phyloP scores from a whole-genome alignment of 2,797 vertebrate species.

The Tokudaia muenninki region DNA sequence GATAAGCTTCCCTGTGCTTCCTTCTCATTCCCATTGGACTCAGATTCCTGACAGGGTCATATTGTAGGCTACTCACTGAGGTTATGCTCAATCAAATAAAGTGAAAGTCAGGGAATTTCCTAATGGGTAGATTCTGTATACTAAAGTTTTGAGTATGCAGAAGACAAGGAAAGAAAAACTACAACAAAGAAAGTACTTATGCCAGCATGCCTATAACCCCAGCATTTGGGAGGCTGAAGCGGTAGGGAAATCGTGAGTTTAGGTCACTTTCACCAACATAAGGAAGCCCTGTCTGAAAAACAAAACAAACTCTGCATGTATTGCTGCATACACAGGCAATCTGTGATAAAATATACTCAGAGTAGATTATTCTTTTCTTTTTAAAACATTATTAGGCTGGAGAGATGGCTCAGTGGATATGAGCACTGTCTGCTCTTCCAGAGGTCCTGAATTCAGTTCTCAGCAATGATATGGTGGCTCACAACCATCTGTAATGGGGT shows the following conservation, averaged over 20 bases:
- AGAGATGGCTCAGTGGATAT: too few relatives aligned
- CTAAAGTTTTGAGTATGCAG: neutral
- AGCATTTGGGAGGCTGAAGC: neutral
- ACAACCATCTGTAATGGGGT: too few relatives aligned
- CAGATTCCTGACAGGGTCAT: neutral
- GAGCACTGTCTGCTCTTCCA: too few relatives aligned
- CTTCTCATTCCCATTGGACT: neutral
- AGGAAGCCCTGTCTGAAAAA: neutral
- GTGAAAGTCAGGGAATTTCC: neutral
- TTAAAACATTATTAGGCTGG: neutral
- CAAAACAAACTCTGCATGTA: neutral
- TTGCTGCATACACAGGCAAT: neutral
- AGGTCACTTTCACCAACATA: neutral
- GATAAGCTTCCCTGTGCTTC: neutral
- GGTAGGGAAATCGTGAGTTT: neutral
- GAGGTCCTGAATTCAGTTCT: too few relatives aligned
- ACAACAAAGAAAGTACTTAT: slow-evolving; percentile 36
- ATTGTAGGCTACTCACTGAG: neutral
- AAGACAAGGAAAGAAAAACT: neutral
- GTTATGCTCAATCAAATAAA: neutral
- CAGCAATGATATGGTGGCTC: too few relatives aligned
- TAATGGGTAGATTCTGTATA: neutral
- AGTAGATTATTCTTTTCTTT: neutral
- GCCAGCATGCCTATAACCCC: neutral
- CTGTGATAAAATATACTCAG: neutral